Conservation (phyloP, 2,797 vertebrate genomes). For the Microctenopoma lineatum region DNA sequence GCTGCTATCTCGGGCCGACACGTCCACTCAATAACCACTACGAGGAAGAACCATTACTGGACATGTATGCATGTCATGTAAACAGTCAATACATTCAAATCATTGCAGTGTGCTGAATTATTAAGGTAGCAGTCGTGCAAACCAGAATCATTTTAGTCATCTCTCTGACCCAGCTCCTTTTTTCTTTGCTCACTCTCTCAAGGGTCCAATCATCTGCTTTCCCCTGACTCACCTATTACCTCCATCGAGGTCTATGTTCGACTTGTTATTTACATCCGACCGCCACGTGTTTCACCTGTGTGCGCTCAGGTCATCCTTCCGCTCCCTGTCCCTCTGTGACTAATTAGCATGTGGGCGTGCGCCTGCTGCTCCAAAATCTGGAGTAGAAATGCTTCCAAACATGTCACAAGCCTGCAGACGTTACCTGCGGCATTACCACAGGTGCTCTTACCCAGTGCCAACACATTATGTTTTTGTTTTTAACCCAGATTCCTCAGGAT, state of each 20-base stretch:
- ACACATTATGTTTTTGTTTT: background rate
- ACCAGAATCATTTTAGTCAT: slow-evolving; percentile 21
- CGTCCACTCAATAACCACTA: slow-evolving; percentile 42
- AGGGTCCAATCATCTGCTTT: background rate
- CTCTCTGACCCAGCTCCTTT: slow-evolving; percentile 22
- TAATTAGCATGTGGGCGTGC: slow-evolving; percentile 57
- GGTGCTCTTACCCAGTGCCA: slow-evolving; percentile 27
- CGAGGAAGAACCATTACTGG: slow-evolving; percentile 34
- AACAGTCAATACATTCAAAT: slow-evolving; percentile 56
- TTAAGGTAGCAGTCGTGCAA: slow-evolving; percentile 32
- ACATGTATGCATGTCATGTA: slow-evolving; percentile 34
- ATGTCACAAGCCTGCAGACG: slow-evolving; percentile 13
- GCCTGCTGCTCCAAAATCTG: slow-evolving; percentile 62
- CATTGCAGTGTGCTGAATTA: slow-evolving; percentile 38
- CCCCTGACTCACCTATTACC: slow-evolving; percentile 12
- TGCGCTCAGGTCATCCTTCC: slow-evolving; percentile 32
- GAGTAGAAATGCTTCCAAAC: slow-evolving; percentile 24
- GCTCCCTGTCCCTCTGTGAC: slow-evolving; percentile 44
- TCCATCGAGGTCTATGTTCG: background rate
- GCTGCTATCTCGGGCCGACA: slow-evolving; percentile 27
- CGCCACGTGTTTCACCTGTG: slow-evolving; percentile 45
- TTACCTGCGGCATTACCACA: slow-evolving; percentile 39
- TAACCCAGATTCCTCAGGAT: background rate
- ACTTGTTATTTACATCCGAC: slow-evolving; percentile 18
- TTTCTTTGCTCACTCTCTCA: background rate